A percentile compares a stretch with the other conserved stretches of the same genome.
Conservation (phyloP, 2,797 vertebrate species). For the Melopsittacus undulatus region DNA sequence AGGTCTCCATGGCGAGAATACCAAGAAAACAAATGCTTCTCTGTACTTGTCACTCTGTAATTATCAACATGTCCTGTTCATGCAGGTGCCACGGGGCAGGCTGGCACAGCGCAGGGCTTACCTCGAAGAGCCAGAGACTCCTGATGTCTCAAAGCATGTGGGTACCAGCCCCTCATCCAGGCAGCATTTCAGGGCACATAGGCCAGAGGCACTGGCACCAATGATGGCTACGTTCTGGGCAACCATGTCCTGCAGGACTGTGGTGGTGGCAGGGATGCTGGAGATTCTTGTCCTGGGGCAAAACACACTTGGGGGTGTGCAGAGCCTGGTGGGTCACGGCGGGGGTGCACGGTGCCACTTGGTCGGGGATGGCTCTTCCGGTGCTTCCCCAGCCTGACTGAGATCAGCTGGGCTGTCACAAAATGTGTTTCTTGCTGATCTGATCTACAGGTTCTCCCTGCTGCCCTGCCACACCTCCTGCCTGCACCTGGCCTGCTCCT, state of each 20-base stretch:
- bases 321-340: accelerated
- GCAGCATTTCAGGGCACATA: slow-evolving; percentile 43
- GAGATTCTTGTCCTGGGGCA: not conserved
- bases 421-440: not conserved
- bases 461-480: not conserved
- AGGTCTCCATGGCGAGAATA: accelerated
- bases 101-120: accelerated
- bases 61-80: not conserved
- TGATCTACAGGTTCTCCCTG: not conserved
- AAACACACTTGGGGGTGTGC: accelerated
- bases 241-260: not conserved
- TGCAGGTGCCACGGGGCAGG: not conserved
- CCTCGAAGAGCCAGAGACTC: slow-evolving; percentile 45
- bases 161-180: slow-evolving; percentile 54
- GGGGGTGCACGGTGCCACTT: accelerated
- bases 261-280: not conserved
- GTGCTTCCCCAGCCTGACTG: not conserved
- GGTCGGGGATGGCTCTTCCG: not conserved
- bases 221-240: not conserved
- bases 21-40: not conserved
- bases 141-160: slow-evolving; percentile 45
- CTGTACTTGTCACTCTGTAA: not conserved
- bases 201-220: not conserved
- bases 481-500: accelerated
- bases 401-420: not conserved